These are phyloP conservation scores for Phortica okadai DNA, from an alignment of 2,888 invertebrate species.

Conservation along the genomic window DNA sequence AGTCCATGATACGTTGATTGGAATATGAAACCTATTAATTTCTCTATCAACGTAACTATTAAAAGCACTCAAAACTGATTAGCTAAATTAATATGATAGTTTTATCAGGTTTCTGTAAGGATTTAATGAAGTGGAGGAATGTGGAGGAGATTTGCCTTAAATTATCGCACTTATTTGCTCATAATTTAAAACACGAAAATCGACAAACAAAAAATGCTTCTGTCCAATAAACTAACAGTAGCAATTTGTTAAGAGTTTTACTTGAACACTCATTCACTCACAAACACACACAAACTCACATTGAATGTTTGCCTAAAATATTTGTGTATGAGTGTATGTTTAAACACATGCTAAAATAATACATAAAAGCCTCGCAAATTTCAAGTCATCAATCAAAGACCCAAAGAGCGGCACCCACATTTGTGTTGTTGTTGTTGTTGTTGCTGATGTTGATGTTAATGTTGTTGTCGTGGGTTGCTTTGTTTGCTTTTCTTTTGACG, in stretches of 20 bases:
- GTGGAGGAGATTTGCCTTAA: not conserved
- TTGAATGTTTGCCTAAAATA: conserved; percentile 28
- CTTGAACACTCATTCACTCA: not conserved
- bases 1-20: no score
- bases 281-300: not conserved
- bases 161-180: not conserved
- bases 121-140: no score
- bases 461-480: not conserved
- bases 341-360: conserved; percentile 14
- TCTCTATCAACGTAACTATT: no score
- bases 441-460: not conserved
- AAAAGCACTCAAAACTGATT: no score
- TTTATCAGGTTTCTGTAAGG: no score
- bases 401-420: conserved; percentile 42
- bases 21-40: no score
- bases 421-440: conserved; percentile 13
- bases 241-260: conserved; percentile 11
- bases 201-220: not conserved
- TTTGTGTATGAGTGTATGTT: not conserved
- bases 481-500: not conserved
- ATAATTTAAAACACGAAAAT: not conserved
- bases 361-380: conserved; percentile 59
- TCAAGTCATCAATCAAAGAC: conserved; percentile 64
- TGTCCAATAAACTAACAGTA: conserved; percentile 13
- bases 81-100: no score